phyloP scores from a whole-genome alignment of 2,888 invertebrate genomes.

The Resseliella maxima region DNA sequence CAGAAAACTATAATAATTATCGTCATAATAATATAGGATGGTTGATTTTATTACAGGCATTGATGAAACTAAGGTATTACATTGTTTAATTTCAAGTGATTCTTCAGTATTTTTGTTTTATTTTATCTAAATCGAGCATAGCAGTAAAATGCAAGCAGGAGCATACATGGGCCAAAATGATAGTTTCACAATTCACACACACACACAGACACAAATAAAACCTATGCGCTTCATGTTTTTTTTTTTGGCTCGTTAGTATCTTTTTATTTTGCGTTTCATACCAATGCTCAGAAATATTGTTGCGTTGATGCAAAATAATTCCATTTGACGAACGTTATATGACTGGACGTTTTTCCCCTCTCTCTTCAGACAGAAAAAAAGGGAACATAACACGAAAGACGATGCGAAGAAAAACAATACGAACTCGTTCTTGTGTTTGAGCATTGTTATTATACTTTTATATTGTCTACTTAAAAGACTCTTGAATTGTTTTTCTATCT shows the following conservation, averaged over 20 bases:
- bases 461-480: background rate
- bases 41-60: conserved; percentile 30
- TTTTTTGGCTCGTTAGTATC: background rate
- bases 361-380: background rate
- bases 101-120: background rate
- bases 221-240: background rate
- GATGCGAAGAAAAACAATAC: background rate
- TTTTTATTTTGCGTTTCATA: background rate
- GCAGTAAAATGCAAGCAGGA: background rate
- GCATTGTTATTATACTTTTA: conserved; percentile 33
- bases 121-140: too few species aligned
- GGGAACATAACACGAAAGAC: background rate
- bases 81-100: conserved; percentile 43
- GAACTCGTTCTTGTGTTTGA: background rate
- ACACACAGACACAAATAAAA: background rate
- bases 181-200: background rate
- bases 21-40: conserved; percentile 47
- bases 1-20: background rate
- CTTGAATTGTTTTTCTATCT: background rate
- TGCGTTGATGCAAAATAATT: conserved; percentile 45
- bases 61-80: conserved; percentile 34
- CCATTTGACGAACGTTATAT: background rate
- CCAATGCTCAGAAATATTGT: conserved; percentile 1
- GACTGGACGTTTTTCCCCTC: background rate
- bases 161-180: background rate